Conservation (phyloP, 2,113 vertebrate species). For the Ceyx margarethae region DNA sequence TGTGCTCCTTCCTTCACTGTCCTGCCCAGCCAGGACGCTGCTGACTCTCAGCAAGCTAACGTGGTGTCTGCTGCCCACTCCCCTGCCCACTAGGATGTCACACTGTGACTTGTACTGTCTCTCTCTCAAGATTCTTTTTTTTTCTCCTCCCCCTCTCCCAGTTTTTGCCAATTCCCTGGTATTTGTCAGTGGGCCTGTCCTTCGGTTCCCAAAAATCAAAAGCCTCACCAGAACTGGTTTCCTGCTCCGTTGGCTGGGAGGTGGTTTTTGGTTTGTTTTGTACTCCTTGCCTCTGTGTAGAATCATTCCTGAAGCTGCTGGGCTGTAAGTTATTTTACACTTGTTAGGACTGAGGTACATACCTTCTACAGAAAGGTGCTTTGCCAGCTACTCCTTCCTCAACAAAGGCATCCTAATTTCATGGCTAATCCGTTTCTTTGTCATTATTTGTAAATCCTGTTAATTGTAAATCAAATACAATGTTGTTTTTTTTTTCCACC, state of each 20-base stretch:
- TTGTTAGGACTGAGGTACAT: conserved; percentile 44
- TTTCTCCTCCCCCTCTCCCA: no score
- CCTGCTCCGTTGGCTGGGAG: neutral
- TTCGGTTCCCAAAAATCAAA: conserved; percentile 2
- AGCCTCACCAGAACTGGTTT: neutral
- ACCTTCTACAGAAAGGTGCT: conserved; percentile 42
- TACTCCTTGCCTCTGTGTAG: conserved; percentile 17
- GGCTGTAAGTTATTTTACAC: conserved; percentile 52
- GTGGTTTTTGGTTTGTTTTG: neutral
- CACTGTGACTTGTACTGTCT: neutral
- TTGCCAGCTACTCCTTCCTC: conserved; percentile 53
- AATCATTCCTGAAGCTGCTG: conserved; percentile 33
- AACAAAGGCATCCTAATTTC: conserved; percentile 53
- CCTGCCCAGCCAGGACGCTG: conserved; percentile 17
- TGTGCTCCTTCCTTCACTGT: conserved; percentile 14
- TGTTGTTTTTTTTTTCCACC: conserved; percentile 74
- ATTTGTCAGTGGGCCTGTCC: neutral
- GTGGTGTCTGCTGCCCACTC: neutral
- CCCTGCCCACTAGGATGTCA: neutral
- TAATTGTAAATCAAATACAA: conserved; percentile 80
- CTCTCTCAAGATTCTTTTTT: neutral
- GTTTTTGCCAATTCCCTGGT: neutral
- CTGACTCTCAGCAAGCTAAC: conserved; percentile 22
- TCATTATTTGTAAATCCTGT: conserved; percentile 79
- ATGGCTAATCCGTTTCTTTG: conserved; percentile 62